phyloP scores from a whole-genome alignment of 2,113 vertebrate genomes.

The Periophthalmus modestus region DNA sequence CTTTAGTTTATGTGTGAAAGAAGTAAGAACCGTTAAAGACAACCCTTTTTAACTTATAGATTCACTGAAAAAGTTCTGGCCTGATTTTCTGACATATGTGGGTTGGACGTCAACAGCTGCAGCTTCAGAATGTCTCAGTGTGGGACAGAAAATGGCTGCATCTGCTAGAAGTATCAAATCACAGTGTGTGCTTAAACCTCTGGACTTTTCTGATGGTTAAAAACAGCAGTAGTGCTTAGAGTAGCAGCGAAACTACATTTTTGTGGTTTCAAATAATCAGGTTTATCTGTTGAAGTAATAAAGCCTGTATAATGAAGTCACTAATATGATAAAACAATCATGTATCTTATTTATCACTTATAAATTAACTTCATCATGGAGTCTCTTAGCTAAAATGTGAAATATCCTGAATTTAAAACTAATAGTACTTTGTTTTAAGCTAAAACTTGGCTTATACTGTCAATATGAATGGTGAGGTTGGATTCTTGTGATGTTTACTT shows the following conservation, averaged over 20 bases:
- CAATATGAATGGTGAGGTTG: neutral
- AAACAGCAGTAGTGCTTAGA: neutral
- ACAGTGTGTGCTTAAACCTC: neutral
- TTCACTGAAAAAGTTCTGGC: neutral
- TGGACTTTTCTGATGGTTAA: slow-evolving; percentile 3
- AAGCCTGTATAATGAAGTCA: no score
- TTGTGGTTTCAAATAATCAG: neutral
- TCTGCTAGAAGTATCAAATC: slow-evolving; percentile 24
- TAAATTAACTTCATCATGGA: no score
- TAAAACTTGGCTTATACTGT: no score
- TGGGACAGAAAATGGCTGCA: slow-evolving; percentile 5
- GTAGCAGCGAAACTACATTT: neutral
- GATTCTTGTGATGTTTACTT: neutral
- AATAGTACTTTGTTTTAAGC: no score
- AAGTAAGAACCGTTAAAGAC: no score
- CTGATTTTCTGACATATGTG: slow-evolving; percentile 19
- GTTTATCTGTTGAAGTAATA: neutral
- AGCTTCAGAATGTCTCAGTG: neutral
- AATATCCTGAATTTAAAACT: no score
- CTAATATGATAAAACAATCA: no score
- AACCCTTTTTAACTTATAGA: no score
- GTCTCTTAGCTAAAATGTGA: no score
- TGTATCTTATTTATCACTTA: no score
- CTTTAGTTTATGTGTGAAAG: no score
- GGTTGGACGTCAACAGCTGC: slow-evolving; percentile 31